Conservation (phyloP, 2,888 invertebrate genomes). For the Acronicta alni region DNA sequence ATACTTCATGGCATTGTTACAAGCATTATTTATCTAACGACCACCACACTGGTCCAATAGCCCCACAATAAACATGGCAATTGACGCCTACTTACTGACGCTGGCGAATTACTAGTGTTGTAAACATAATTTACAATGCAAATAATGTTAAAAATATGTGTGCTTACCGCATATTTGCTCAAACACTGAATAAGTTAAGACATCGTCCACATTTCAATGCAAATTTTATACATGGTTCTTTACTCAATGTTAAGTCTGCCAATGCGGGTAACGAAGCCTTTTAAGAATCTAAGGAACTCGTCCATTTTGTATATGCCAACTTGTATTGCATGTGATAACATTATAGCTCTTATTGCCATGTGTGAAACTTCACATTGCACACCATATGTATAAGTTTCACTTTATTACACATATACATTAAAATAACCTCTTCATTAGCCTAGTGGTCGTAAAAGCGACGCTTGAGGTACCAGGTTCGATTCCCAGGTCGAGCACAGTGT, state of each 20-base stretch:
- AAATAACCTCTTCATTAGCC: too few species aligned
- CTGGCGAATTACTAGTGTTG: conserved; percentile 62
- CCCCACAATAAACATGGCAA: conserved; percentile 59
- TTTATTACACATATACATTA: conserved; percentile 11
- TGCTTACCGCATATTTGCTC: conserved; percentile 50
- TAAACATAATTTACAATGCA: conserved; percentile 62
- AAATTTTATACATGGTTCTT: conserved; percentile 60
- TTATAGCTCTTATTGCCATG: conserved; percentile 40
- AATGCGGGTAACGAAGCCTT: conserved; percentile 42
- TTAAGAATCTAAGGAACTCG: conserved; percentile 48
- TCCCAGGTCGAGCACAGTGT: too few species aligned
- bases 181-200: conserved; percentile 55
- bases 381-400: conserved; percentile 26
- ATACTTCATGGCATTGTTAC: conserved; percentile 74
- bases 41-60: conserved; percentile 58
- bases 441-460: too few species aligned
- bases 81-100: conserved; percentile 66
- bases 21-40: conserved; percentile 77
- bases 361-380: conserved; percentile 48
- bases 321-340: conserved; percentile 42
- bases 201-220: conserved; percentile 60
- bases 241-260: conserved; percentile 53
- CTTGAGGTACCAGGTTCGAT: too few species aligned
- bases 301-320: conserved; percentile 42
- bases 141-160: conserved; percentile 58